Conservation (phyloP, 2,113 vertebrate species). For the Athene cunicularia region DNA sequence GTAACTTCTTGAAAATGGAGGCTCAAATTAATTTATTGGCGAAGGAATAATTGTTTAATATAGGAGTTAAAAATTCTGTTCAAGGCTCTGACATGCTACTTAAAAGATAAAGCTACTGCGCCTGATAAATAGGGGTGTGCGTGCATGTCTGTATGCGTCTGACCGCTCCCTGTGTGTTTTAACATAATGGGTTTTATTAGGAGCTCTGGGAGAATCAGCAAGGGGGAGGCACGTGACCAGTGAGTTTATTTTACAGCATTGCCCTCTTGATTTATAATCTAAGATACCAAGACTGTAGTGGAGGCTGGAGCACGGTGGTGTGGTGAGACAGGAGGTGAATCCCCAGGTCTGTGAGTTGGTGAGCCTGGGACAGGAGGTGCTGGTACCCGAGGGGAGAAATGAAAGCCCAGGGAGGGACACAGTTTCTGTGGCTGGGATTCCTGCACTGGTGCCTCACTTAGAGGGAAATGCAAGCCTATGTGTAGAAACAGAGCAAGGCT, state of each 20-base stretch:
- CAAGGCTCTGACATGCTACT: background rate
- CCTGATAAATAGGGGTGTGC: background rate
- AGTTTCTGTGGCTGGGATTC: background rate
- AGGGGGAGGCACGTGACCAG: background rate
- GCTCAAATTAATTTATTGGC: background rate
- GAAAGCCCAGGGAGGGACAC: background rate
- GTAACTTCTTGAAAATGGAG: background rate
- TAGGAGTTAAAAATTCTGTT: background rate
- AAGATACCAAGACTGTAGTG: background rate
- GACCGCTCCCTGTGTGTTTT: background rate
- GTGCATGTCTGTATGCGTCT: rapidly evolving
- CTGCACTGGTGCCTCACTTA: background rate
- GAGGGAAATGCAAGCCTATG: background rate
- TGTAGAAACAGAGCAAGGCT: background rate
- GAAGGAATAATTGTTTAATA: background rate
- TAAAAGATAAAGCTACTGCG: background rate
- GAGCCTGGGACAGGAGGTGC: background rate
- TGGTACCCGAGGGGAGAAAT: background rate
- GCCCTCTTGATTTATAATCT: background rate
- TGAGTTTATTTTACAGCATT: background rate
- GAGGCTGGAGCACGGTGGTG: background rate
- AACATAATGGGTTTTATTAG: background rate
- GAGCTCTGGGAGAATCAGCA: background rate
- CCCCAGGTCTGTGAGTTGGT: background rate
- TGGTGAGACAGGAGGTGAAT: background rate